phyloP scores from a whole-genome alignment of 2,797 vertebrate species.

The Microctenopoma stevenorrisi region DNA sequence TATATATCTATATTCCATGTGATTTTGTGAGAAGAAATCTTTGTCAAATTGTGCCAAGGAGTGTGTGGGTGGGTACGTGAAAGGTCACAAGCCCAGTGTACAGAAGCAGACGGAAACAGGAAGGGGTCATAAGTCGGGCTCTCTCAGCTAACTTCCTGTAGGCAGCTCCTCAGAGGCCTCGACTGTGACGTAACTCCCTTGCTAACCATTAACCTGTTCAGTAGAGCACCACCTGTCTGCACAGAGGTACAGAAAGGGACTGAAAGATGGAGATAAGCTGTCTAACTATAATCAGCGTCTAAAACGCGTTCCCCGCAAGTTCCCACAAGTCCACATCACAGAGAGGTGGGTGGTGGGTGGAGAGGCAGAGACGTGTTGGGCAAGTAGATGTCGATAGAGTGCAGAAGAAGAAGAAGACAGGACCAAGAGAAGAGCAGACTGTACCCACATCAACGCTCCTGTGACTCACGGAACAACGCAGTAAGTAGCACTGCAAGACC shows the following conservation, averaged over 20 bases:
- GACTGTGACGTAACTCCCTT: conserved; percentile 28
- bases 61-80: conserved; percentile 28
- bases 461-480: conserved; percentile 13
- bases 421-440: neutral
- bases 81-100: conserved; percentile 39
- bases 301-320: conserved; percentile 68
- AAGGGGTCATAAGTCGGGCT: conserved; percentile 23
- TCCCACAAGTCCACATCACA: conserved; percentile 54
- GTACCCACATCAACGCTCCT: conserved; percentile 1
- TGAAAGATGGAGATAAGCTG: neutral
- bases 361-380: conserved; percentile 35
- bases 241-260: conserved; percentile 23
- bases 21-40: conserved; percentile 25
- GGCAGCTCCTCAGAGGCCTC: conserved; percentile 35
- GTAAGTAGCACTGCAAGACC: conserved; percentile 1
- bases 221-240: conserved; percentile 51
- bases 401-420: conserved; percentile 24
- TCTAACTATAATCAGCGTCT: conserved; percentile 23
- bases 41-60: conserved; percentile 30
- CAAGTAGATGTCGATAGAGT: conserved; percentile 29
- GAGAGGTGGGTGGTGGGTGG: conserved; percentile 34
- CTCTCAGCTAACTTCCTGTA: conserved; percentile 23
- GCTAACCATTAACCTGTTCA: conserved; percentile 53
- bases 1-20: neutral
- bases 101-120: conserved; percentile 39